These are phyloP conservation scores for Parazoanthus darwini DNA, from an alignment of 92 coral and sea anemone species.

Conservation along the genomic window DNA sequence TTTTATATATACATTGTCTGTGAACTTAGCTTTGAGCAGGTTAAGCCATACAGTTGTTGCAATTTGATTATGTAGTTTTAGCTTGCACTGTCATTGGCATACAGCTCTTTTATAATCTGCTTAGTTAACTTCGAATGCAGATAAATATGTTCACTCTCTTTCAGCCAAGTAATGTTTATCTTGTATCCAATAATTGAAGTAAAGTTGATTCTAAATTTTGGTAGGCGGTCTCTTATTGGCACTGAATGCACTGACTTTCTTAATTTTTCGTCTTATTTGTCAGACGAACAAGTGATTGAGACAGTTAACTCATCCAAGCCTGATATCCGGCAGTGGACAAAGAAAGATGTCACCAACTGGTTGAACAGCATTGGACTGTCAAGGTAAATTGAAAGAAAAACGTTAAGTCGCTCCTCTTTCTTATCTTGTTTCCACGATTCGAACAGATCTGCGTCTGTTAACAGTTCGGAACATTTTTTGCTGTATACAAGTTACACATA, in stretches of 20 bases:
- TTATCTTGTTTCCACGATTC: background rate
- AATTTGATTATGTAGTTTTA: too few relatives aligned
- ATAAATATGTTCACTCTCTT: too few relatives aligned
- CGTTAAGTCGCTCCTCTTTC: background rate
- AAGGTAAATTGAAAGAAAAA: background rate
- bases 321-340: slow-evolving; percentile 66
- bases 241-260: background rate
- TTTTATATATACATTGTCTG: background rate
- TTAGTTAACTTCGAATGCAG: background rate
- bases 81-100: background rate
- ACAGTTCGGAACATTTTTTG: background rate
- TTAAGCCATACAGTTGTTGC: background rate
- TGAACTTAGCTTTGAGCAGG: background rate
- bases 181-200: too few relatives aligned
- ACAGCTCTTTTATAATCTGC: background rate
- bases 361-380: slow-evolving; percentile 57
- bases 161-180: background rate
- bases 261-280: background rate
- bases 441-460: too few relatives aligned
- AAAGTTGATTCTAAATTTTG: too few relatives aligned
- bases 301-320: slow-evolving; percentile 53
- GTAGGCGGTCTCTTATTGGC: background rate
- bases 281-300: slow-evolving; percentile 32
- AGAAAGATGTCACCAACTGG: slow-evolving; percentile 65
- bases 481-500: background rate